A percentile compares a stretch with the other conserved stretches of the same genome.
Evolutionary conservation across 2,113 vertebrate genomes (phyloP).

Genomic region (Poeciliopsis occidentalis): DNA sequence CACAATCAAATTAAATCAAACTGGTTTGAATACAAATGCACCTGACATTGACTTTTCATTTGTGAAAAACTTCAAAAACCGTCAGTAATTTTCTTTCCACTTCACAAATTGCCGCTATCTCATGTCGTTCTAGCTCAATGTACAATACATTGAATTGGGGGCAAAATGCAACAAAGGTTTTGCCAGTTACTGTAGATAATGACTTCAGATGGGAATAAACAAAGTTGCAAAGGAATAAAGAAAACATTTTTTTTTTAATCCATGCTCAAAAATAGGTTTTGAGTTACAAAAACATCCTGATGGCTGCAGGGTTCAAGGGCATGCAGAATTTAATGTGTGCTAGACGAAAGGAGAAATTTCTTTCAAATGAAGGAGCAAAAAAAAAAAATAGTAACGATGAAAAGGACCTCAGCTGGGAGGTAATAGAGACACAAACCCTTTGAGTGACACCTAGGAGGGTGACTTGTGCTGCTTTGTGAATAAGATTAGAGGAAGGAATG

Average conservation of each 20-base stretch:
- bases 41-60: not conserved
- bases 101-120: too few relatives aligned
- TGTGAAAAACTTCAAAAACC: too few relatives aligned
- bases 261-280: constrained; percentile 28
- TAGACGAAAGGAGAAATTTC: constrained; percentile 17
- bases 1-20: too few relatives aligned
- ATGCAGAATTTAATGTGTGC: constrained; percentile 10
- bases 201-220: constrained; percentile 26
- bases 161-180: not conserved
- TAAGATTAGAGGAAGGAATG: constrained; percentile 60
- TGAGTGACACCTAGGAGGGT: constrained; percentile 65
- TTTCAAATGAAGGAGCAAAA: constrained; percentile 14
- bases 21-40: not conserved
- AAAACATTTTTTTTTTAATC: constrained; percentile 14
- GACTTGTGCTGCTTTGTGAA: constrained; percentile 66
- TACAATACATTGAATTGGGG: not conserved
- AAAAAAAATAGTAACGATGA: constrained; percentile 40
- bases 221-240: not conserved
- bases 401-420: constrained; percentile 46
- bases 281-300: constrained; percentile 27
- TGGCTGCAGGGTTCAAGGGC: constrained; percentile 50
- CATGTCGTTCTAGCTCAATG: not conserved
- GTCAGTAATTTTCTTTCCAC: too few relatives aligned
- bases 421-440: constrained; percentile 44
- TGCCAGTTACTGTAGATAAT: not conserved